Evolutionary conservation across 2,113 vertebrate genomes (phyloP).

Genomic region (Sapayoa aenigma): DNA sequence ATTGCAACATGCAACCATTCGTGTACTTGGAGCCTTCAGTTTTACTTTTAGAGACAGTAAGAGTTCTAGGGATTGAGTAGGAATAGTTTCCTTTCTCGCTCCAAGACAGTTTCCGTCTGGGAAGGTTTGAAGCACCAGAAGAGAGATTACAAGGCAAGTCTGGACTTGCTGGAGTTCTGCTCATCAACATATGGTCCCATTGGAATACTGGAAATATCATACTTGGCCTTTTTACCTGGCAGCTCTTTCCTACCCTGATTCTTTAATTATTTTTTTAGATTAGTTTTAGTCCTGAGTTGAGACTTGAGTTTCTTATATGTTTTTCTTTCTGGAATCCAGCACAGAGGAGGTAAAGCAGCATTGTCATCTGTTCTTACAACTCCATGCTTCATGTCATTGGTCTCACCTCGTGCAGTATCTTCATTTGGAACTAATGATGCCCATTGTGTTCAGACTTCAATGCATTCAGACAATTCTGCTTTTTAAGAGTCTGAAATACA

Average conservation of each 20-base stretch:
- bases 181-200: accelerated
- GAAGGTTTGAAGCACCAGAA: background rate
- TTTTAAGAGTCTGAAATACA: background rate
- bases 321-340: background rate
- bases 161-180: background rate
- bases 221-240: background rate
- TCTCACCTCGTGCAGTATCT: background rate
- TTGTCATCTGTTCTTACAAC: background rate
- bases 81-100: background rate
- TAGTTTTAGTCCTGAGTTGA: background rate
- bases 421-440: background rate
- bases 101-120: background rate
- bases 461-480: background rate
- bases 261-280: background rate
- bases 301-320: background rate
- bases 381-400: background rate
- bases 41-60: background rate
- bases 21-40: background rate
- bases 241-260: background rate
- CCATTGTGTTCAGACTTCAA: background rate
- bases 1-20: background rate
- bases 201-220: background rate
- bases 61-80: background rate
- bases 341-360: background rate
- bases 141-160: background rate